phyloP scores from a whole-genome alignment of 2,888 invertebrate species.

The Dendrolimus houi region DNA sequence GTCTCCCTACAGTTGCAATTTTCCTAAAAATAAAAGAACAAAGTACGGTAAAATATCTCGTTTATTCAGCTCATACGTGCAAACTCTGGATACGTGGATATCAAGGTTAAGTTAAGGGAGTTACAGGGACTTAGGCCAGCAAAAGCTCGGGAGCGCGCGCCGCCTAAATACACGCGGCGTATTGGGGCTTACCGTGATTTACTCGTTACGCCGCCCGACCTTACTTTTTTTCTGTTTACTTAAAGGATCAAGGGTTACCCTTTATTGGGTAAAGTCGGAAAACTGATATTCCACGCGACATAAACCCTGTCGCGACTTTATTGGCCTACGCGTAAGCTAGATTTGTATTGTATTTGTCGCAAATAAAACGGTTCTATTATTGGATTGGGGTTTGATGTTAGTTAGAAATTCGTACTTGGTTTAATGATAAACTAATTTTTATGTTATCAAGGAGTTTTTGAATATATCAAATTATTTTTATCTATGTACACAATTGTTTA shows the following conservation, averaged over 20 bases:
- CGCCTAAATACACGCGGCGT: constrained; percentile 30
- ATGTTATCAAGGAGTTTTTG: no score
- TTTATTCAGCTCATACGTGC: not conserved
- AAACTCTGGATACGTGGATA: constrained; percentile 23
- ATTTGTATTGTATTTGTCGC: constrained; percentile 53
- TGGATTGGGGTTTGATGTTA: constrained; percentile 8
- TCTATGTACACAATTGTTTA: no score
- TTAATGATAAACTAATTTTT: no score
- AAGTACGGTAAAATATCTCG: no score
- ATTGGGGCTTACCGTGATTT: constrained; percentile 70
- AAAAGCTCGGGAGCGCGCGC: constrained; percentile 10
- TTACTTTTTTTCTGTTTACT: constrained; percentile 72
- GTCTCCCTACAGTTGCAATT: no score
- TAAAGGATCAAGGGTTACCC: constrained; percentile 72
- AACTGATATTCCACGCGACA: constrained; percentile 64
- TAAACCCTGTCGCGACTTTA: constrained; percentile 59
- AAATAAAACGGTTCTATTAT: constrained; percentile 11
- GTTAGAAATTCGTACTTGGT: not conserved
- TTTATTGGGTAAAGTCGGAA: constrained; percentile 70
- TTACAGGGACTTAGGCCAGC: constrained; percentile 48
- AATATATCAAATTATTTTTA: no score
- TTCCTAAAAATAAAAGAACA: no score
- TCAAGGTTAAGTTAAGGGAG: constrained; percentile 63
- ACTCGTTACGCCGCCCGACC: constrained; percentile 57
- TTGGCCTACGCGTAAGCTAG: constrained; percentile 29